Percentiles rank a stretch among this genome's conserved stretches.
Evolutionary conservation across 35 echinoderm and acorn worm genomes (phyloP).

Genomic region (Patiria miniata): DNA sequence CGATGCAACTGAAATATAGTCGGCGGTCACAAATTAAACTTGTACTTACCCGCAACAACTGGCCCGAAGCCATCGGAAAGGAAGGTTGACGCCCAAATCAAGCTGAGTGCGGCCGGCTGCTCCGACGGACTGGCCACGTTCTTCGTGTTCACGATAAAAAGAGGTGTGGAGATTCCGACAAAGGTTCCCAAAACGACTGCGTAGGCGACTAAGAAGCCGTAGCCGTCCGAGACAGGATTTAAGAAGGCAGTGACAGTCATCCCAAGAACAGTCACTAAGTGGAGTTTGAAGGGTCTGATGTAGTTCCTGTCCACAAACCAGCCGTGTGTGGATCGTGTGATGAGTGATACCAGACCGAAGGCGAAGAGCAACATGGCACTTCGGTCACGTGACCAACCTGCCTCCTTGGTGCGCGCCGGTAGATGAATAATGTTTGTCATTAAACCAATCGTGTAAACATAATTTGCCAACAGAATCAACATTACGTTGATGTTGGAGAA

Average conservation of each 20-base stretch:
- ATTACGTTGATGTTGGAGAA: not conserved
- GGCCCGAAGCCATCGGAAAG: no score
- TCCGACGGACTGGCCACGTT: no score
- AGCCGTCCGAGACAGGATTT: no score
- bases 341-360: not conserved
- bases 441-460: not conserved
- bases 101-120: no score
- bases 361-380: not conserved
- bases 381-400: not conserved
- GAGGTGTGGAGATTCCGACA: no score
- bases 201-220: no score
- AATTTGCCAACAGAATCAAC: not conserved
- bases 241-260: not conserved
- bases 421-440: not conserved
- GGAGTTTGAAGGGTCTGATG: not conserved
- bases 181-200: no score
- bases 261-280: not conserved
- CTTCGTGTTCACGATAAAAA: no score
- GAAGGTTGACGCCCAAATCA: no score
- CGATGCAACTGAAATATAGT: no score
- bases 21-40: no score
- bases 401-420: not conserved
- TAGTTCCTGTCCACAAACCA: constrained; percentile 13
- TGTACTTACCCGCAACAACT: not conserved
- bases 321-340: not conserved